These are phyloP conservation scores for Hypotaenidia okinawae DNA, from an alignment of 2,797 vertebrate species.

Conservation along the genomic window DNA sequence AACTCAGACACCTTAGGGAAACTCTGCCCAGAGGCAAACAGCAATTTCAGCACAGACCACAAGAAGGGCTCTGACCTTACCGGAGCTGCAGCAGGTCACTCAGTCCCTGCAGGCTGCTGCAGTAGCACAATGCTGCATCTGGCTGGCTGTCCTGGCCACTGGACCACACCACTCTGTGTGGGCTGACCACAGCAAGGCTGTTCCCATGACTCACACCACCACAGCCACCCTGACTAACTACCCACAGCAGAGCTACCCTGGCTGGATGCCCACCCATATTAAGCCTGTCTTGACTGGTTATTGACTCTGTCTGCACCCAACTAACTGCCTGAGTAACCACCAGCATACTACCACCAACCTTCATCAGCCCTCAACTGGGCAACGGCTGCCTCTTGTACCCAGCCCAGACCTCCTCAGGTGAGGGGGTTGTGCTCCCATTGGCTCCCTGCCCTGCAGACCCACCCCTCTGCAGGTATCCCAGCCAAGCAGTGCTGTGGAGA, in stretches of 20 bases:
- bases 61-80: background rate
- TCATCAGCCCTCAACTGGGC: accelerated
- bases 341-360: accelerated
- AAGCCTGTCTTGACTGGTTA: background rate
- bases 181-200: background rate
- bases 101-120: background rate
- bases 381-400: accelerated
- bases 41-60: background rate
- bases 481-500: background rate
- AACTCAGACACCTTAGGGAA: background rate
- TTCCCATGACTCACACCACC: accelerated
- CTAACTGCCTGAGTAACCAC: accelerated
- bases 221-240: background rate
- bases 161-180: accelerated
- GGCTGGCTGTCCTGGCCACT: accelerated
- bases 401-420: background rate
- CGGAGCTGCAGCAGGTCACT: accelerated
- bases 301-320: accelerated
- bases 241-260: background rate
- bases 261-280: background rate
- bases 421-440: background rate
- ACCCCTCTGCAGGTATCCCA: background rate
- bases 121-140: accelerated
- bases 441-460: background rate
- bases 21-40: background rate